These are phyloP conservation scores for Rhinichthys klamathensis DNA, from an alignment of 2,113 vertebrate species.

Conservation along the genomic window DNA sequence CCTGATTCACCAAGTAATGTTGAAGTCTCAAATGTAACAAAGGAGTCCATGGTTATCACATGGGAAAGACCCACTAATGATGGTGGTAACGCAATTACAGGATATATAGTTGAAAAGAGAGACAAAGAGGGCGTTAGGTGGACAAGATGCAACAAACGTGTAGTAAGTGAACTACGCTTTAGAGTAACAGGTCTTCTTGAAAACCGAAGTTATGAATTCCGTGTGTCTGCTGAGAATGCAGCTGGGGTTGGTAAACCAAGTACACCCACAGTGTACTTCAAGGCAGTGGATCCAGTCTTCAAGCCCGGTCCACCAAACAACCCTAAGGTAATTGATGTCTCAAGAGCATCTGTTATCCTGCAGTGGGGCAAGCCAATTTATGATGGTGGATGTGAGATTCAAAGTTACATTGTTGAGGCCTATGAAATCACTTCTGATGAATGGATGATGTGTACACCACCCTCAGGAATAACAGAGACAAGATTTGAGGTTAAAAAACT, in stretches of 20 bases:
- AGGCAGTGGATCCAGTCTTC: conserved; percentile 93
- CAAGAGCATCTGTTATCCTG: conserved; percentile 90
- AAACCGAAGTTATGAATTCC: conserved; percentile 93
- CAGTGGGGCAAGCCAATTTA: conserved; percentile 98
- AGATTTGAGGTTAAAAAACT: conserved; percentile 88
- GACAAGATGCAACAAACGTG: conserved; percentile 95
- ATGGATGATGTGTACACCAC: conserved; percentile 93
- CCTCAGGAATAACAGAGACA: conserved; percentile 88
- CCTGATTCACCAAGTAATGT: conserved; percentile 87
- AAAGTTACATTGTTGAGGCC: conserved; percentile 94
- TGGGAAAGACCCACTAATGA: conserved; percentile 94
- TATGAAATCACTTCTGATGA: conserved; percentile 85
- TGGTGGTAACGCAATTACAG: conserved; percentile 92
- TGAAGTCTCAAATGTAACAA: conserved; percentile 90
- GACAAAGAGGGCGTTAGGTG: conserved; percentile 96
- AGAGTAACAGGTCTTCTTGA: conserved; percentile 94
- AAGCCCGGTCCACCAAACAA: conserved; percentile 97
- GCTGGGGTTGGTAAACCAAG: conserved; percentile 93
- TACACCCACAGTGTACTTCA: conserved; percentile 84
- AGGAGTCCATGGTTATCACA: conserved; percentile 96
- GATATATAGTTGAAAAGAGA: conserved; percentile 94
- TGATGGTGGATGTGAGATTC: conserved; percentile 96
- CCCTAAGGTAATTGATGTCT: conserved; percentile 87
- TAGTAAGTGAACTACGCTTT: conserved; percentile 89
- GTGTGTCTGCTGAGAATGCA: conserved; percentile 94